A percentile compares a stretch with the other conserved stretches of the same genome.
Conservation (phyloP, 2,888 invertebrate genomes). For the Drosophila differens region DNA sequence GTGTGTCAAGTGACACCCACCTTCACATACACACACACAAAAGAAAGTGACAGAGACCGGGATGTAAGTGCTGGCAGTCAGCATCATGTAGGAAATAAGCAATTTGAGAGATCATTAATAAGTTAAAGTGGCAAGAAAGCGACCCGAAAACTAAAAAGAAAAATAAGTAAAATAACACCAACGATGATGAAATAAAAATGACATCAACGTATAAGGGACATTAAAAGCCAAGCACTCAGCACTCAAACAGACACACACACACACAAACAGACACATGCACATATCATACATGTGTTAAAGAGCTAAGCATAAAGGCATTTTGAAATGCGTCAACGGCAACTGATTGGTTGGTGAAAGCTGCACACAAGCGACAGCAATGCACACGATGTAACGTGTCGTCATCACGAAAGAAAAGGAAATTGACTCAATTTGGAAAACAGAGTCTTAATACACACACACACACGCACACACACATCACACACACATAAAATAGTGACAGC, state of each 20-base stretch:
- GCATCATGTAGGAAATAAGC: constrained; percentile 78
- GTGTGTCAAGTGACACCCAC: constrained; percentile 60
- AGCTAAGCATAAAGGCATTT: constrained; percentile 24
- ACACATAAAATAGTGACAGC: not conserved
- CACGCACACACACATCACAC: not conserved
- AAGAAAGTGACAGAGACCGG: constrained; percentile 33
- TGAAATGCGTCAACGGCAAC: constrained; percentile 45
- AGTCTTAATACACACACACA: constrained; percentile 24
- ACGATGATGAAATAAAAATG: constrained; percentile 70
- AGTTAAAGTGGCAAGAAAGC: constrained; percentile 68
- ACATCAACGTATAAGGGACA: constrained; percentile 68
- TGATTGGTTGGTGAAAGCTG: constrained; percentile 55
- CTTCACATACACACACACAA: constrained; percentile 31
- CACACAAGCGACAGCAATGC: constrained; percentile 34
- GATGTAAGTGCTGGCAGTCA: constrained; percentile 70
- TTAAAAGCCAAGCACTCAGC: constrained; percentile 55
- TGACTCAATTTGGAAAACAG: constrained; percentile 68
- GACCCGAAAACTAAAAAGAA: constrained; percentile 16
- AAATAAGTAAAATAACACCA: constrained; percentile 28
- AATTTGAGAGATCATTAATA: constrained; percentile 80
- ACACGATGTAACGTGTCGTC: constrained; percentile 39
- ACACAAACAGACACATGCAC: not conserved
- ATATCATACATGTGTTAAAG: constrained; percentile 30
- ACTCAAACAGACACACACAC: not conserved
- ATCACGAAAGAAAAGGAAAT: constrained; percentile 50